These are phyloP conservation scores for Dinothrombium tinctorium DNA, from an alignment of 1,140 invertebrate species.

Conservation along the genomic window DNA sequence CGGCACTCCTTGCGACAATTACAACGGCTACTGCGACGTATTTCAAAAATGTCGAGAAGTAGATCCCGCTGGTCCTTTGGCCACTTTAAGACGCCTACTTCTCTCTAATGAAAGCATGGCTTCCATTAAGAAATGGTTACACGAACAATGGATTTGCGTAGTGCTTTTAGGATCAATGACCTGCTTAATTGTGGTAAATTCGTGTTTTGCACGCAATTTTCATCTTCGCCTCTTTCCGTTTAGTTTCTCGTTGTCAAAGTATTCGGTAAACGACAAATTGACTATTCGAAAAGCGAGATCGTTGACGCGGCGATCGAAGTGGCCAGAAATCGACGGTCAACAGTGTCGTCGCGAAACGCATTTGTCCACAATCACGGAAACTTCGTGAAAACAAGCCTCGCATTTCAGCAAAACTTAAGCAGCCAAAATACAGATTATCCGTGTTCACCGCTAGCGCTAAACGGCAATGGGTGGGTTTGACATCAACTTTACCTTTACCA, in stretches of 20 bases:
- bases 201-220: neutral
- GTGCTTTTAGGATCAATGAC: slow-evolving; percentile 6
- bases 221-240: neutral
- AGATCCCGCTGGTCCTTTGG: slow-evolving; percentile 88
- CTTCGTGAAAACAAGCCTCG: slow-evolving; percentile 1
- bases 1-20: slow-evolving; percentile 75
- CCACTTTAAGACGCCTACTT: slow-evolving; percentile 81
- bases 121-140: slow-evolving; percentile 58
- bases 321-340: neutral
- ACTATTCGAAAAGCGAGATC: neutral
- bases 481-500: neutral
- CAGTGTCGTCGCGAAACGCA: neutral
- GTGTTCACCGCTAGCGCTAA: neutral
- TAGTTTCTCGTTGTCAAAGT: neutral
- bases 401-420: neutral
- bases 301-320: neutral
- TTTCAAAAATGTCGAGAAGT: slow-evolving; percentile 92
- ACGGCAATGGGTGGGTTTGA: slow-evolving; percentile 3
- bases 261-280: neutral
- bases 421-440: neutral
- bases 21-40: slow-evolving; percentile 96
- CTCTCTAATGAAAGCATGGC: slow-evolving; percentile 70
- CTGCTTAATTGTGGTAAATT: slow-evolving; percentile 6
- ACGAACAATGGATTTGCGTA: slow-evolving; percentile 13
- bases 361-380: slow-evolving; percentile 4